These are phyloP conservation scores for Seladonia tumulorum DNA, from an alignment of 2,888 invertebrate species.

Conservation along the genomic window DNA sequence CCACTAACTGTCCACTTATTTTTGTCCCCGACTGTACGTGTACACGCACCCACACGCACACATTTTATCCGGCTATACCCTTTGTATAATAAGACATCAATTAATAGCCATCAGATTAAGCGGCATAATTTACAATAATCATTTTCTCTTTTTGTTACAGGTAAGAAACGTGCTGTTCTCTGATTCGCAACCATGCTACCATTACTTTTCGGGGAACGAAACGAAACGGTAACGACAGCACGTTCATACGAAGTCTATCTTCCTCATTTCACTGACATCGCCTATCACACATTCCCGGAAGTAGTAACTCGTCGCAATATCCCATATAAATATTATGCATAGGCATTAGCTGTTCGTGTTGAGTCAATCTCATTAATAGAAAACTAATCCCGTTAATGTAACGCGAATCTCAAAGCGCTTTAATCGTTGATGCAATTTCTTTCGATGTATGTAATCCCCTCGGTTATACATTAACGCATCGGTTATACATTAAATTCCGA, in stretches of 20 bases:
- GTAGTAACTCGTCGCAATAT: background rate
- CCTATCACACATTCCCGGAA: background rate
- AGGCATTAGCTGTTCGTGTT: too few relatives aligned
- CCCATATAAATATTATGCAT: background rate
- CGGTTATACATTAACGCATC: too few relatives aligned
- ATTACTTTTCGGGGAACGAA: background rate
- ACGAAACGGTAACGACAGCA: background rate
- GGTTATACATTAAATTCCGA: too few relatives aligned
- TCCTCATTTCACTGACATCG: background rate
- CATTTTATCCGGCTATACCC: too few relatives aligned
- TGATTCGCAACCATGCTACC: constrained; percentile 10
- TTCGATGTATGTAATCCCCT: too few relatives aligned
- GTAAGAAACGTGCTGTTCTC: constrained; percentile 12
- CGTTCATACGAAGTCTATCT: background rate
- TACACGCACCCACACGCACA: too few relatives aligned
- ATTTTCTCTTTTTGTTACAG: constrained; percentile 1
- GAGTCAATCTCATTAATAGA: background rate
- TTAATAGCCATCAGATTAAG: background rate
- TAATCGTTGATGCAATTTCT: background rate
- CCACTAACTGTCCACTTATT: too few relatives aligned
- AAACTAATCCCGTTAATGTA: background rate
- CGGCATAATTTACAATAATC: background rate
- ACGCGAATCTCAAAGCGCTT: background rate
- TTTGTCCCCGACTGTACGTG: too few relatives aligned
- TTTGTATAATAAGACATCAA: background rate